These are phyloP conservation scores for Oedothorax gibbosus DNA, from an alignment of 1,140 invertebrate species.

Conservation along the genomic window DNA sequence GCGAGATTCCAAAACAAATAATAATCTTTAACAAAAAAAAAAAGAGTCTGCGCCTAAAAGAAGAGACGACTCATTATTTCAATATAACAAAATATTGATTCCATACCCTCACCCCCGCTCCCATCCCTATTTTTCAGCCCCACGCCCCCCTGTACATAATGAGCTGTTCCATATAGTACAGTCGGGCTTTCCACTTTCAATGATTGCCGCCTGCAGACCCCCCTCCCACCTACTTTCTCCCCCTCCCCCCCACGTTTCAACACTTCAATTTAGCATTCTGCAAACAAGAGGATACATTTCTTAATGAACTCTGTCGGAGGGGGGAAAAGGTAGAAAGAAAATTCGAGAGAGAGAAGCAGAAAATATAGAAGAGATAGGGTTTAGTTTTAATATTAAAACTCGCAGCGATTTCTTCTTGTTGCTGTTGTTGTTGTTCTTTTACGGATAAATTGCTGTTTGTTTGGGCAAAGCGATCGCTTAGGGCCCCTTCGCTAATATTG, in stretches of 20 bases:
- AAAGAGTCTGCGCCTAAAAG: constrained; percentile 10
- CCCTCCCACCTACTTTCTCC: constrained; percentile 4
- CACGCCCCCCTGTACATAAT: constrained; percentile 57
- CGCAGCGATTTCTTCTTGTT: constrained; percentile 18
- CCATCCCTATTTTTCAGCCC: constrained; percentile 58
- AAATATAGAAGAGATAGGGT: constrained; percentile 3
- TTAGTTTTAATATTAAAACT: constrained; percentile 61
- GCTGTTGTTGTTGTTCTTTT: too few species aligned
- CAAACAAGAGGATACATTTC: constrained; percentile 59
- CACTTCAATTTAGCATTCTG: constrained; percentile 59
- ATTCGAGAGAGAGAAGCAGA: constrained; percentile 8
- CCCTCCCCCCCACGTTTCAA: constrained; percentile 39
- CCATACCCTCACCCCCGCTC: constrained; percentile 35
- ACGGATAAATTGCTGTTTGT: constrained; percentile 50
- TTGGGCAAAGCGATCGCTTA: constrained; percentile 49
- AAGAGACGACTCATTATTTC: constrained; percentile 56
- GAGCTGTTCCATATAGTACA: constrained; percentile 55
- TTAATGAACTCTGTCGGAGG: constrained; percentile 53
- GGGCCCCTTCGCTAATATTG: constrained; percentile 29
- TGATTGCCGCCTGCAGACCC: constrained; percentile 40
- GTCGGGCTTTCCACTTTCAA: constrained; percentile 60
- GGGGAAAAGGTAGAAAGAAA: constrained; percentile 29
- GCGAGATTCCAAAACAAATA: constrained; percentile 40
- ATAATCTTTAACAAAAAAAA: not conserved
- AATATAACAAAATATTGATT: constrained; percentile 61